A percentile compares a stretch with the other conserved stretches of the same genome.
Conservation (phyloP, 2,113 vertebrate species). For the Myotis brandtii region DNA sequence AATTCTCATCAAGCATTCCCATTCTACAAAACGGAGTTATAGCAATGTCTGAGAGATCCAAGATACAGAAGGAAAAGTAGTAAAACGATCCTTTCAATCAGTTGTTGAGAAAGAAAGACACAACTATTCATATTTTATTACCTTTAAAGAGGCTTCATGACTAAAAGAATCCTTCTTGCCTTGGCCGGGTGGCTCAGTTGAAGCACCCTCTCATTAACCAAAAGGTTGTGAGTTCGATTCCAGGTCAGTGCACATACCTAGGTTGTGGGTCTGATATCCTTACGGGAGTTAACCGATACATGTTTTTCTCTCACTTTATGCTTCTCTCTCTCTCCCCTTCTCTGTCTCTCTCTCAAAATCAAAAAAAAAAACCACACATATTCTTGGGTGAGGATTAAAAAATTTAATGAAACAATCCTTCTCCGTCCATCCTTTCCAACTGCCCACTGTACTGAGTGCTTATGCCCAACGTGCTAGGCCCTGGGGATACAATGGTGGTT, state of each 20-base stretch:
- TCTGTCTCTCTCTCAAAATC: not conserved
- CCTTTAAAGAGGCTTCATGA: not conserved
- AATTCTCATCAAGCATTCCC: not conserved
- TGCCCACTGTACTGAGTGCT: not conserved
- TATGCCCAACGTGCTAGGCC: too few species aligned
- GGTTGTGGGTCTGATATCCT: not conserved
- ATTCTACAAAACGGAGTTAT: not conserved
- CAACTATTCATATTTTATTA: not conserved
- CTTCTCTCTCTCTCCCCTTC: not conserved
- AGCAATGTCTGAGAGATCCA: not conserved
- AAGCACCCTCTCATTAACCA: not conserved
- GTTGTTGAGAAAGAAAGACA: not conserved
- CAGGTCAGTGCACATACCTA: not conserved
- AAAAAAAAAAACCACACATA: not conserved
- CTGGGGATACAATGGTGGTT: not conserved
- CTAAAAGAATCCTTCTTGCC: not conserved
- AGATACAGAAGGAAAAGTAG: slow-evolving; percentile 5
- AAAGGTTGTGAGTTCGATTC: not conserved
- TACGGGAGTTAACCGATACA: not conserved
- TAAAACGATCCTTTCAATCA: not conserved
- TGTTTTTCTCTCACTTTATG: not conserved
- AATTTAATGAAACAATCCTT: not conserved
- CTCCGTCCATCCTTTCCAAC: not conserved
- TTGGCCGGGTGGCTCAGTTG: not conserved
- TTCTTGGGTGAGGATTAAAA: not conserved